Evolutionary conservation across 2,797 vertebrate species (phyloP), one percentile per base, ranked within the genome.

Genomic region (Euthynnus affinis): DNA sequence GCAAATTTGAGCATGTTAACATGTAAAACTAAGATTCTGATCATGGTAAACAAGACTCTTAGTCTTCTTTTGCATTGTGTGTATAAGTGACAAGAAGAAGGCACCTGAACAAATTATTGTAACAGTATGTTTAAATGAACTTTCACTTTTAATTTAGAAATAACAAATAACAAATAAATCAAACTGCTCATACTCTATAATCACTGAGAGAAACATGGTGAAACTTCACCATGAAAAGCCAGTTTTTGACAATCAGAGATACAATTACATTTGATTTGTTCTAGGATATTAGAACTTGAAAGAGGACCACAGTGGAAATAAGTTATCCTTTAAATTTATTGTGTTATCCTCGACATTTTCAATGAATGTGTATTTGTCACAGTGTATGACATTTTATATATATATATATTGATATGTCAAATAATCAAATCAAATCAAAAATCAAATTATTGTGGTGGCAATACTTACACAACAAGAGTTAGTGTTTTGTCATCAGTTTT

Each of bases 231-330:
- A 42, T 49, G 20, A 64, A 78, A 61, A 48, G 42, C 10, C 49
- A 44, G 6, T 67, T 80, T 68, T 56, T 22, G 1, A 53, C 60
- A 64, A 29, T 27, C n/a, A 74, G 71, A 78, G 9, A 62, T 23
- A 17, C 10, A 40, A 6, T 64, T 71, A 2, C 32, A 58, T 17
- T 73, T 29, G 58, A 48, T 66, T 59, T 34, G 42, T 61, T 42
- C 48, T 25, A 10, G 15, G 48, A 29, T n/a, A 46, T 73, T 72
- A 55, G 1, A 37, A 3, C 37, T 10, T 37, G 34, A 37, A 37
- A 10, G 37, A 10, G 37, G 37, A 37, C 37, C 10, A 37, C 37
- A 37, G 12, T 37, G 37, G 2, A 37, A 37, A 37, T 37, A 37
- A 37, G 34, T 37, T 12, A 10, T 10, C 37, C 37, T 37, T 37